Conservation (phyloP, 2,113 vertebrate genomes). For the Mohoua ochrocephala region DNA sequence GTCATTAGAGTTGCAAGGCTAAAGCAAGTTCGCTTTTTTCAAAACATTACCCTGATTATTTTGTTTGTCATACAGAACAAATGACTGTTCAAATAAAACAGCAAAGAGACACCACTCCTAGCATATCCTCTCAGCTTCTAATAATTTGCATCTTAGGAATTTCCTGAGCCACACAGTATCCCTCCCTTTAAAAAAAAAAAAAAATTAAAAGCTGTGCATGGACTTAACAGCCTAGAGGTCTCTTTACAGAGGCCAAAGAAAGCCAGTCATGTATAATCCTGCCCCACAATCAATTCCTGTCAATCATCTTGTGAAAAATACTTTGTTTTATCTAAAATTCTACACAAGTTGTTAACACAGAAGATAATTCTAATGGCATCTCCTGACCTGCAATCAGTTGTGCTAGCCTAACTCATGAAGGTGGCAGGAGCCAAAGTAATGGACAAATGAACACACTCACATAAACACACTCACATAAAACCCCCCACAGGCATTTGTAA, state of each 20-base stretch:
- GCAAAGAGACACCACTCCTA: not conserved
- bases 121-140: not conserved
- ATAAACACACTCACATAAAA: not conserved
- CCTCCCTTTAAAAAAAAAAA: not conserved
- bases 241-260: not conserved
- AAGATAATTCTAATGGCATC: not conserved
- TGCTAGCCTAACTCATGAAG: not conserved
- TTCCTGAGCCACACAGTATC: not conserved
- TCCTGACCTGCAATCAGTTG: not conserved
- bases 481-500: accelerated
- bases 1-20: not conserved
- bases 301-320: not conserved
- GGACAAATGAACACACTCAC: not conserved
- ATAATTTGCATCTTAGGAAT: not conserved
- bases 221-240: not conserved
- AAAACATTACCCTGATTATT: not conserved
- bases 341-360: not conserved
- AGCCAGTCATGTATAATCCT: not conserved
- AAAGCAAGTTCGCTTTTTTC: not conserved
- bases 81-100: not conserved
- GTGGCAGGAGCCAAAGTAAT: not conserved
- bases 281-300: not conserved
- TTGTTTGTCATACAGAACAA: not conserved
- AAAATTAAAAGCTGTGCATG: not conserved
- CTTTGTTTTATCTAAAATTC: not conserved